Evolutionary conservation across 2,113 vertebrate genomes (phyloP), one percentile per base, ranked within the genome.

Genomic region (Ceyx melanurus): DNA sequence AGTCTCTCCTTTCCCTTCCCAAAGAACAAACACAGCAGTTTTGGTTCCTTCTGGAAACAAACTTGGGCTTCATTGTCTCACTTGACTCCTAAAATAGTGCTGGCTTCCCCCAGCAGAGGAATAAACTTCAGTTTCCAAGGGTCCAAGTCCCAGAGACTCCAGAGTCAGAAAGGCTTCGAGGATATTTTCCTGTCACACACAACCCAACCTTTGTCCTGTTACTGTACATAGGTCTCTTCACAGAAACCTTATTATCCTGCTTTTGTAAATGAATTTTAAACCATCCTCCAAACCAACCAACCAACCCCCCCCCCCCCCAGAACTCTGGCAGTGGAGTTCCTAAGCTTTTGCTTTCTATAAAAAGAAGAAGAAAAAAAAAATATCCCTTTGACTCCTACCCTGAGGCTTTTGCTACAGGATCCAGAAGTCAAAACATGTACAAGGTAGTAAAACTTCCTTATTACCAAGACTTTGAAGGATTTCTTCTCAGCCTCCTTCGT

Each of bases 111-210:
- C 96, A 86, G 94, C 84, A 40, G 77, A 80, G 75, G 96, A 94
- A 93, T 95, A 57, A 86, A 90, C 88, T 92, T 90, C 37, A 89
- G 82, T 86, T 88, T 95, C 97, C 94, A 97, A 97, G 97, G 96
- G 97, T 98, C 96, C 97, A 97, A 97, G 94, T 97, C 97, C 97
- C 97, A 97, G 96, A 96, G 96, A 97, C 91, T 94, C 80, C 96
- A 95, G 91, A 83, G 92, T 90, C 89, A 88, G 82, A 51, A 85
- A 83, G 88, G 89, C 94, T 87, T 94, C 66, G 43, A 96, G 94
- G 96, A 92, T 93, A 64, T 89, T 96, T 92, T 94, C 90, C 86
- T 92, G 84, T 88, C 18, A 89, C 82, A 92, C 68, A 82, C 81
- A 58, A 74, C 88, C 48, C 48, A 60, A 90, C 94, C 92, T 93